These are phyloP conservation scores for Eurois occulta DNA, from an alignment of 2,888 invertebrate genomes.

Conservation along the genomic window DNA sequence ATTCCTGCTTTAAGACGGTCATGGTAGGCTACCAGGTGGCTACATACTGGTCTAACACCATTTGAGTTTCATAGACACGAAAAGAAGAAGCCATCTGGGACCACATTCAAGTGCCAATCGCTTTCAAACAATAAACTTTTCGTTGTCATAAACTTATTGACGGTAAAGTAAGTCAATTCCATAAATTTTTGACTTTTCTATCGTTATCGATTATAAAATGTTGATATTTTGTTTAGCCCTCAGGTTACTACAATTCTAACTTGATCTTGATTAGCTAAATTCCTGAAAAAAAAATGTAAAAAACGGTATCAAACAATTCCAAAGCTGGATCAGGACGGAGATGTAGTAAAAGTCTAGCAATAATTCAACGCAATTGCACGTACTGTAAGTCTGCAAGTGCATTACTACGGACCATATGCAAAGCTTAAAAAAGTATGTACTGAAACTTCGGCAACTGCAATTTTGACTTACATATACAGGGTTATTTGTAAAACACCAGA, in stretches of 20 bases:
- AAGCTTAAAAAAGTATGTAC: not conserved
- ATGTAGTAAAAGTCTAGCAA: not conserved
- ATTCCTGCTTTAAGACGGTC: too few species aligned
- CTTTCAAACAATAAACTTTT: not conserved
- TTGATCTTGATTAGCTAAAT: not conserved
- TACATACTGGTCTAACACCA: too few species aligned
- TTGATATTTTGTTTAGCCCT: not conserved
- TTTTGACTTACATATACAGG: not conserved
- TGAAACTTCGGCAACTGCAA: not conserved
- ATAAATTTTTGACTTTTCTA: too few species aligned
- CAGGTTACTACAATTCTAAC: not conserved
- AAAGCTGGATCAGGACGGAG: not conserved
- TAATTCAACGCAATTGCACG: not conserved
- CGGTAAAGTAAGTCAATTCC: too few species aligned
- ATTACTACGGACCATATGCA: not conserved
- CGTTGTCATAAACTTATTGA: too few species aligned
- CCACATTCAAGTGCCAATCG: not conserved
- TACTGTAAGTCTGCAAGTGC: not conserved
- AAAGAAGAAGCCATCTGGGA: not conserved
- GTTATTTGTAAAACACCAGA: too few species aligned
- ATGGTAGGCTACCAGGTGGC: too few species aligned
- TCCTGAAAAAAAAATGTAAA: not conserved
- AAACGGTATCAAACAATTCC: not conserved
- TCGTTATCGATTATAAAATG: not conserved
- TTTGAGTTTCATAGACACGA: too few species aligned